Conservation (phyloP, 2,888 invertebrate genomes). For the Ceriagrion tenellum region DNA sequence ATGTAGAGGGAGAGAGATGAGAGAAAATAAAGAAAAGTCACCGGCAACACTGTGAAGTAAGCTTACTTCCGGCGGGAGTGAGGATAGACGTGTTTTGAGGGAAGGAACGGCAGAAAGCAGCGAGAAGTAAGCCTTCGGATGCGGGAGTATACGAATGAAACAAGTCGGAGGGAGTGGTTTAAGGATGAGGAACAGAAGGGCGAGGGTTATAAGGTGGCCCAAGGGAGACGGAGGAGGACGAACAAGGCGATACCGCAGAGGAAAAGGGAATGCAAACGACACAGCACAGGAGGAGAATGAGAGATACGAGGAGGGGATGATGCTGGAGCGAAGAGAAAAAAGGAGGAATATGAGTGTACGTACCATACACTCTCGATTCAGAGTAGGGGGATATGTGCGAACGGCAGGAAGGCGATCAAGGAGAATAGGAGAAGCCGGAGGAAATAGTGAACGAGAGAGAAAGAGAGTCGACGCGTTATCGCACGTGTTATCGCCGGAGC, state of each 20-base stretch:
- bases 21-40: too few relatives aligned
- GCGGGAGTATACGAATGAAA: too few relatives aligned
- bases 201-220: too few relatives aligned
- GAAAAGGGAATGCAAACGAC: background rate
- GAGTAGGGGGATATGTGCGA: background rate
- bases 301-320: background rate
- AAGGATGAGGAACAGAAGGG: too few relatives aligned
- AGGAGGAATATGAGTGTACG: background rate
- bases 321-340: background rate
- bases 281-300: too few relatives aligned
- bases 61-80: background rate
- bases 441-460: background rate
- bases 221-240: too few relatives aligned
- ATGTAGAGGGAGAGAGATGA: too few relatives aligned
- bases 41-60: too few relatives aligned
- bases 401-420: background rate
- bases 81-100: background rate
- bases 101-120: background rate
- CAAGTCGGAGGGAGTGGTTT: too few relatives aligned
- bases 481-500: slow-evolving; percentile 26
- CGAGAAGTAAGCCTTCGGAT: background rate
- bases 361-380: background rate
- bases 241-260: too few relatives aligned
- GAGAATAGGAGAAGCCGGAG: background rate
- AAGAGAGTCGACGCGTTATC: background rate